Percentiles rank a stretch among this genome's conserved stretches.
phyloP scores from a whole-genome alignment of 37 sponge, comb jelly and placozoan species.

The Axinella damicornis region DNA sequence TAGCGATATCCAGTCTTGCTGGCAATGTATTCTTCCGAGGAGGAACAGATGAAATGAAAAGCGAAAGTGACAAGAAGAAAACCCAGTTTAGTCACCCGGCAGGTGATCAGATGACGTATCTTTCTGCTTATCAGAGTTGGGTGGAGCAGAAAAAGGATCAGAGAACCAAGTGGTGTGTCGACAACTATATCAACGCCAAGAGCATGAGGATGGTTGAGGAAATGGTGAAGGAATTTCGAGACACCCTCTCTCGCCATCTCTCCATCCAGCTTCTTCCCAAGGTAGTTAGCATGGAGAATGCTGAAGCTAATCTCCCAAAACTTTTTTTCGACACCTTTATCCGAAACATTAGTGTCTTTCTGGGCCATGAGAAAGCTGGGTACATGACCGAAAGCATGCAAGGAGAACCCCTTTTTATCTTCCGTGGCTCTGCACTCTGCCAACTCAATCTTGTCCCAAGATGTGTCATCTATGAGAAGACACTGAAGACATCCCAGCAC shows the following conservation, averaged over 20 bases:
- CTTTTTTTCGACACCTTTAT: slow-evolving; percentile 63
- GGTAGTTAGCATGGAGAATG: slow-evolving; percentile 12
- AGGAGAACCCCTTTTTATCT: slow-evolving; percentile 37
- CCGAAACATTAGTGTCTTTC: slow-evolving; percentile 45
- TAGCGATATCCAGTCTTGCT: slow-evolving; percentile 58
- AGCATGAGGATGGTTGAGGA: slow-evolving; percentile 73
- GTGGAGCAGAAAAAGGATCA: neutral
- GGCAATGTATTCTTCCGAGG: slow-evolving; percentile 70
- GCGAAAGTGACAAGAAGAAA: slow-evolving; percentile 67
- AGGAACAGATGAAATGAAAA: slow-evolving; percentile 61
- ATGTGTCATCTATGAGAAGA: slow-evolving; percentile 70
- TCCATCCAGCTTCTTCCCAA: neutral
- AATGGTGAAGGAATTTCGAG: slow-evolving; percentile 44
- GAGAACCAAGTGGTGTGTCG: slow-evolving; percentile 74
- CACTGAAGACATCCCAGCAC: slow-evolving; percentile 69
- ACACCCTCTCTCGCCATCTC: slow-evolving; percentile 15
- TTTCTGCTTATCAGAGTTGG: slow-evolving; percentile 62
- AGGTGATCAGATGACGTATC: slow-evolving; percentile 70
- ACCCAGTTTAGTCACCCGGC: slow-evolving; percentile 50
- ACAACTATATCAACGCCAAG: slow-evolving; percentile 75
- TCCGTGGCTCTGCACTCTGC: slow-evolving; percentile 57
- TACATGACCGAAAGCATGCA: slow-evolving; percentile 42
- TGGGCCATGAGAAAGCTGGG: slow-evolving; percentile 66
- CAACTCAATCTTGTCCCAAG: slow-evolving; percentile 40
- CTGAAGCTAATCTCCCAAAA: slow-evolving; percentile 30